Conservation (phyloP, 2,797 vertebrate species). For the Trachops cirrhosus region DNA sequence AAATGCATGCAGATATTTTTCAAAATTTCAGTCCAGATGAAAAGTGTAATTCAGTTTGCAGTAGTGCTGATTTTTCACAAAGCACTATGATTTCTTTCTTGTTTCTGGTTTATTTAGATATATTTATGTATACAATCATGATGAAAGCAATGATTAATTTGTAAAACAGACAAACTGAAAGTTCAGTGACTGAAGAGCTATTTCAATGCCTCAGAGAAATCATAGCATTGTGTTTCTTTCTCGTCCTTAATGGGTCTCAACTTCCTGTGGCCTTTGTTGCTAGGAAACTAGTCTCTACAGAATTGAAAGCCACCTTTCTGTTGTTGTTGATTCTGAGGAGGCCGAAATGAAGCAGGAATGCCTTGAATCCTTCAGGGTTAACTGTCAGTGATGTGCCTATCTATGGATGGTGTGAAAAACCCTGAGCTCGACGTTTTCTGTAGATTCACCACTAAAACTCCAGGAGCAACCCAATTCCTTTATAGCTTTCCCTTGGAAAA, state of each 20-base stretch:
- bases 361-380: not conserved
- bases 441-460: not conserved
- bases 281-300: conserved; percentile 73
- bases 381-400: not conserved
- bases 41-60: conserved; percentile 26
- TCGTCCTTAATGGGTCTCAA: conserved; percentile 63
- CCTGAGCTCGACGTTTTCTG: not conserved
- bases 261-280: conserved; percentile 76
- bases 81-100: conserved; percentile 43
- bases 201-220: conserved; percentile 60
- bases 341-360: conserved; percentile 38
- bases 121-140: not conserved
- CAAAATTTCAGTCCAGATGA: conserved; percentile 33
- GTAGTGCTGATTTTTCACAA: conserved; percentile 31
- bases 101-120: not conserved
- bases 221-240: conserved; percentile 51
- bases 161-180: conserved; percentile 57
- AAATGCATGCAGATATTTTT: conserved; percentile 44
- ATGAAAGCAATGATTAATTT: conserved; percentile 64
- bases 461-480: not conserved
- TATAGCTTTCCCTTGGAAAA: not conserved
- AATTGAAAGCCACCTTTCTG: conserved; percentile 50
- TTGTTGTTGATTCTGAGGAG: not conserved
- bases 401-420: not conserved
- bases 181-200: conserved; percentile 51